These are phyloP conservation scores for Ophion ventricosus DNA, from an alignment of 2,888 invertebrate species.

Conservation along the genomic window DNA sequence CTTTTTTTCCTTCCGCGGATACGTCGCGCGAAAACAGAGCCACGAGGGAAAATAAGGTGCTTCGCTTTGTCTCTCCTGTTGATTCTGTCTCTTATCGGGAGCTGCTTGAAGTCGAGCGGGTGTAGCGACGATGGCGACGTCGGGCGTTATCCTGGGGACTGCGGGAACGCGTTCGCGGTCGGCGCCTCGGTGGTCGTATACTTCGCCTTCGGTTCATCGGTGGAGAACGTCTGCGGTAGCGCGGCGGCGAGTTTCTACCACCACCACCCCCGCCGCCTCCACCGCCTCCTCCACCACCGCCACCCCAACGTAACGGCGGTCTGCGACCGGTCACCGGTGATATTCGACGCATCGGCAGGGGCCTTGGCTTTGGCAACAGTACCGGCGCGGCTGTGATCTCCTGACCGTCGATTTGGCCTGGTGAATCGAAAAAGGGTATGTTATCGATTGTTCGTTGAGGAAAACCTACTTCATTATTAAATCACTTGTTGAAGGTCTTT, in stretches of 20 bases:
- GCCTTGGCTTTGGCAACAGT: constrained; percentile 89
- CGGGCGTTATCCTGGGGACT: constrained; percentile 84
- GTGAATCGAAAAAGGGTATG: background rate
- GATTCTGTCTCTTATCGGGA: constrained; percentile 84
- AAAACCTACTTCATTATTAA: background rate
- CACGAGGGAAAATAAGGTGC: too few species aligned
- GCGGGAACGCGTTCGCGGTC: constrained; percentile 85
- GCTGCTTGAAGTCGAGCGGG: constrained; percentile 90
- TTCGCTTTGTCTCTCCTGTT: constrained; percentile 15
- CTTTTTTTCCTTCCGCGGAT: background rate
- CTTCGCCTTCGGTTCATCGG: constrained; percentile 85
- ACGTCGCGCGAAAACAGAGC: background rate
- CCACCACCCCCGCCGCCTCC: constrained; percentile 85
- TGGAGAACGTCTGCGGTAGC: constrained; percentile 82
- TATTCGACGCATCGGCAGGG: constrained; percentile 84
- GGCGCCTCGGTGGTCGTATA: constrained; percentile 86
- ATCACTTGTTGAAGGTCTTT: too few species aligned
- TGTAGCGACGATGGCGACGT: constrained; percentile 88
- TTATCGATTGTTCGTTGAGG: background rate
- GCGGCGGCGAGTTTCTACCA: constrained; percentile 83
- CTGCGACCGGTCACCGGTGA: constrained; percentile 83
- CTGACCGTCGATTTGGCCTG: constrained; percentile 97
- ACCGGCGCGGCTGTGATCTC: constrained; percentile 98
- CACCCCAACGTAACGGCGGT: constrained; percentile 85
- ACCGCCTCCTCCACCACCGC: constrained; percentile 82